A percentile compares a stretch with the other conserved stretches of the same genome.
Evolutionary conservation across 2,888 invertebrate genomes (phyloP).

Genomic region (Athripsodes cinereus): DNA sequence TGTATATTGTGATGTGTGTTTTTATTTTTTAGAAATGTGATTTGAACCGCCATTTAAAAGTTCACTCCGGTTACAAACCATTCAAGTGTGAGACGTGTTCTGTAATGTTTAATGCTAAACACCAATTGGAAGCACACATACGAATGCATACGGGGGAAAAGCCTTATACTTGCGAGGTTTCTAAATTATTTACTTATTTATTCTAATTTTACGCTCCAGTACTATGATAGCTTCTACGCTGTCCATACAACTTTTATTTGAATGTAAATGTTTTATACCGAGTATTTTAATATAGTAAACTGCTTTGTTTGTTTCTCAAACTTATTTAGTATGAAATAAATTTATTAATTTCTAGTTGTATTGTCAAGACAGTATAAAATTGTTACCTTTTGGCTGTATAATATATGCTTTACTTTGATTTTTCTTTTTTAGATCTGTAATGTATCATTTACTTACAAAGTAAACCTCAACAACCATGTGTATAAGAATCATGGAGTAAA

Average conservation of each 20-base stretch:
- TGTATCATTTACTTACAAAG: constrained; percentile 49
- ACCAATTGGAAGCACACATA: constrained; percentile 50
- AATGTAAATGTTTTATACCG: no score
- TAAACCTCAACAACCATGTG: constrained; percentile 48
- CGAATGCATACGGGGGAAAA: constrained; percentile 50
- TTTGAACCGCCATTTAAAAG: constrained; percentile 47
- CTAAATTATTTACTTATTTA: no score
- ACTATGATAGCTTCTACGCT: no score
- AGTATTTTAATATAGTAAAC: no score
- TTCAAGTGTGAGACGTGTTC: constrained; percentile 46
- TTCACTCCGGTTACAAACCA: constrained; percentile 50
- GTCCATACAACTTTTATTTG: no score
- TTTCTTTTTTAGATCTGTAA: constrained; percentile 41
- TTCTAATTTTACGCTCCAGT: no score
- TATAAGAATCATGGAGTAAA: constrained; percentile 46
- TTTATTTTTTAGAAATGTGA: constrained; percentile 46
- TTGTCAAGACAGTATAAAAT: no score
- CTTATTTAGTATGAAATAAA: no score
- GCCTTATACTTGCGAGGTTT: constrained; percentile 34
- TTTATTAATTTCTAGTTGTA: no score
- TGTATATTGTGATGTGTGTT: background rate
- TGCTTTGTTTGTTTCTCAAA: no score
- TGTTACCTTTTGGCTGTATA: no score
- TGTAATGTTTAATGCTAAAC: constrained; percentile 51
- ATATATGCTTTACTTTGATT: no score